phyloP scores from a whole-genome alignment of 2,113 vertebrate genomes.

The Haemorhous mexicanus region DNA sequence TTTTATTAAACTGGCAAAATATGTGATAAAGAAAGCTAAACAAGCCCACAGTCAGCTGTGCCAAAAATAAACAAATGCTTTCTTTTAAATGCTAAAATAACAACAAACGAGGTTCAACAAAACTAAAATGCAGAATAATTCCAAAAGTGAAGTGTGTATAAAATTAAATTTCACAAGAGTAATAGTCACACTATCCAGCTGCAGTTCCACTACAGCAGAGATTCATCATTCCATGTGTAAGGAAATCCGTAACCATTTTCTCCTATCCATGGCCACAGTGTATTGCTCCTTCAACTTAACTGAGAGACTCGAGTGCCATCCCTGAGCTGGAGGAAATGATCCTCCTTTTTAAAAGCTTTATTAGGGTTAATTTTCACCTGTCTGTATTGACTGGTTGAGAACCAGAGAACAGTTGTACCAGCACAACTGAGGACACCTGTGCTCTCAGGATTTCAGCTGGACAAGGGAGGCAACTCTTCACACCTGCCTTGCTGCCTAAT shows the following conservation, averaged over 20 bases:
- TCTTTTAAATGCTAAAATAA: constrained; percentile 32
- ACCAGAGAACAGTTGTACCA: not conserved
- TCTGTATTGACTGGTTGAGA: not conserved
- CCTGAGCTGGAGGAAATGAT: not conserved
- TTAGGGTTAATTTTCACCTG: not conserved
- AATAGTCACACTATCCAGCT: not conserved
- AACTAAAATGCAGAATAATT: constrained; percentile 1
- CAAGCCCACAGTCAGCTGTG: not conserved
- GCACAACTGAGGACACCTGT: not conserved
- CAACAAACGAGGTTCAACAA: not conserved
- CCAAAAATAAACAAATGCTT: constrained; percentile 53
- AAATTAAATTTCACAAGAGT: constrained; percentile 15
- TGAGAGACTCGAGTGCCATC: not conserved
- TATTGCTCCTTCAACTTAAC: not conserved
- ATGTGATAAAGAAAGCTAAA: constrained; percentile 34
- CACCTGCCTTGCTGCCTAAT: not conserved
- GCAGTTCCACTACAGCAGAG: not conserved
- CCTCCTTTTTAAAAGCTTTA: not conserved
- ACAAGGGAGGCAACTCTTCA: not conserved
- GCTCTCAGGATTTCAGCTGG: not conserved
- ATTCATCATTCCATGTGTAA: not conserved
- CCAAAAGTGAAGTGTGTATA: not conserved
- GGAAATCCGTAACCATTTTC: not conserved
- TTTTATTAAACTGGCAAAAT: constrained; percentile 61
- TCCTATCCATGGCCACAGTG: not conserved